A percentile compares a stretch with the other conserved stretches of the same genome.
These are phyloP conservation scores for Ariolimax columbianus DNA, from an alignment of 2,888 invertebrate genomes.

Conservation along the genomic window DNA sequence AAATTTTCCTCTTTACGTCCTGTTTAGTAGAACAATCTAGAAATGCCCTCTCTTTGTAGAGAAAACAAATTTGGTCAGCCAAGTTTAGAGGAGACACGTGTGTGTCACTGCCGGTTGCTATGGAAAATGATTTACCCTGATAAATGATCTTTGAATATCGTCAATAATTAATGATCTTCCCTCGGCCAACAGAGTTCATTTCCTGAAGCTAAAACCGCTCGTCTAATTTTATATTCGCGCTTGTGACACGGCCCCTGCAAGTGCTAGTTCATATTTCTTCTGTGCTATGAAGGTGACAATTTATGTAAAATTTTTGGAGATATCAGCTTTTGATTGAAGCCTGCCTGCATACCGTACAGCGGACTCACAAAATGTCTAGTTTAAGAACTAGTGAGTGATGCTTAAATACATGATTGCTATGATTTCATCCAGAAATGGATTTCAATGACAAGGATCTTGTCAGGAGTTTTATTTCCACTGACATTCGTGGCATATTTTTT, in stretches of 20 bases:
- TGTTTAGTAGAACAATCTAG: too few species aligned
- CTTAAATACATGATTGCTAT: conserved; percentile 10
- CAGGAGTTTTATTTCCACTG: not conserved
- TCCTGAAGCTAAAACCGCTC: not conserved
- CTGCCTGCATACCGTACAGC: not conserved
- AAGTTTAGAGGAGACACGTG: not conserved
- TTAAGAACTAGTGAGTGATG: not conserved
- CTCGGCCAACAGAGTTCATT: not conserved
- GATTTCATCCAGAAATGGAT: conserved; percentile 2
- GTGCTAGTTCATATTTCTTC: conserved; percentile 15
- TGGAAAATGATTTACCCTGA: not conserved
- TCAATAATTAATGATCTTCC: conserved; percentile 14
- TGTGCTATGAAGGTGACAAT: not conserved
- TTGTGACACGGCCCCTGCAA: not conserved
- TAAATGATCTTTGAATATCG: not conserved
- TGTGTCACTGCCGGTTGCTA: not conserved
- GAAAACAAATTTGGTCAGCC: too few species aligned
- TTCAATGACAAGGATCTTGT: not conserved
- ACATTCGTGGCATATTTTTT: not conserved
- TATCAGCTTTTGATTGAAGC: not conserved
- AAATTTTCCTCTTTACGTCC: too few species aligned
- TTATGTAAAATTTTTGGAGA: not conserved
- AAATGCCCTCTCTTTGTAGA: too few species aligned
- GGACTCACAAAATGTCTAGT: not conserved
- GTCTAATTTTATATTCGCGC: not conserved